Evolutionary conservation across 2,113 vertebrate genomes (phyloP).

Genomic region (Thalassoma bifasciatum): DNA sequence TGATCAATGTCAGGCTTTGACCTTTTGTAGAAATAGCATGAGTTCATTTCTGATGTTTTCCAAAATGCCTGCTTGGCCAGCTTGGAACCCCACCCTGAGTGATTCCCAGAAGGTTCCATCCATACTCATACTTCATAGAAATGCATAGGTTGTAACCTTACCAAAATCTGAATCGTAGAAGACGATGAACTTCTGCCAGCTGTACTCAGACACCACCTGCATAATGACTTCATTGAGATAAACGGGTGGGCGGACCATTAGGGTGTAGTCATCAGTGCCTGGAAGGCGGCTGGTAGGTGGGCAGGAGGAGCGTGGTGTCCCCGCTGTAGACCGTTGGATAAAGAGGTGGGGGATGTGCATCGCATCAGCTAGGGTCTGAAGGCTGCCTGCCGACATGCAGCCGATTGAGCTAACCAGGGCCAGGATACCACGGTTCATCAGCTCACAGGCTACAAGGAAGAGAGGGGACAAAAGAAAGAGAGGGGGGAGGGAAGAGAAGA

Average conservation of each 20-base stretch:
- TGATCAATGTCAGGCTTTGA: no score
- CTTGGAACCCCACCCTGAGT: no score
- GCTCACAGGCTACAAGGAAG: constrained; percentile 91
- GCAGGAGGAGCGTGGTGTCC: constrained; percentile 92
- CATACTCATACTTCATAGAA: no score
- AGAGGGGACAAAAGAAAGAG: constrained; percentile 2
- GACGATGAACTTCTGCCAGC: constrained; percentile 99
- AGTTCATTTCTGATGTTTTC: no score
- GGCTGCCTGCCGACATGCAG: constrained; percentile 95
- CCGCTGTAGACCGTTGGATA: constrained; percentile 91
- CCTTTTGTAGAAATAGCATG: no score
- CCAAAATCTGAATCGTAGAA: constrained; percentile 97
- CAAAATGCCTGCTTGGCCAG: no score
- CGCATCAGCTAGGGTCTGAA: constrained; percentile 94
- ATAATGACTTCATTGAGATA: constrained; percentile 97
- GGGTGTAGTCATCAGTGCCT: constrained; percentile 93
- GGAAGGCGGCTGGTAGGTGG: constrained; percentile 87
- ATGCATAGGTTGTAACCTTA: constrained; percentile 70
- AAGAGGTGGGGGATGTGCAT: constrained; percentile 99
- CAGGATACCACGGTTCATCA: constrained; percentile 99
- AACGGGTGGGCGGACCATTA: constrained; percentile 95
- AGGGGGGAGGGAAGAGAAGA: background rate
- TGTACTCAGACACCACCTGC: constrained; percentile 94
- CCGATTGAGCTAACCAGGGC: constrained; percentile 98
- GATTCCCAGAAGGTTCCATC: no score